These are phyloP conservation scores for Dexiosoma caninum DNA, from an alignment of 2,888 invertebrate genomes.

Conservation along the genomic window DNA sequence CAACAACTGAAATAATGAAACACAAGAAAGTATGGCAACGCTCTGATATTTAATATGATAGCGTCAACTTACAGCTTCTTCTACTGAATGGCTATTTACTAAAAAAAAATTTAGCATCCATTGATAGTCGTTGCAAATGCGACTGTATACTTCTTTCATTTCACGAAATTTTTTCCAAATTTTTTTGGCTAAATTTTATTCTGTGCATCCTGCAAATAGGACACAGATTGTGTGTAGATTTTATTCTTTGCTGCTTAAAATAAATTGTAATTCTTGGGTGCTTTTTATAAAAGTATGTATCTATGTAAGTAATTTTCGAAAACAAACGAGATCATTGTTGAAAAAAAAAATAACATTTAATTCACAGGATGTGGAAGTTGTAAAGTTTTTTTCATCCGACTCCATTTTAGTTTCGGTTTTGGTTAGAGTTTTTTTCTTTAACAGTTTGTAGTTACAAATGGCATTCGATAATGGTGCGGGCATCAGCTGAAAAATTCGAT, in stretches of 20 bases:
- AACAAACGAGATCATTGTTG: constrained; percentile 36
- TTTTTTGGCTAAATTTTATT: constrained; percentile 9
- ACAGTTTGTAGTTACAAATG: constrained; percentile 53
- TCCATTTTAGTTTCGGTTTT: constrained; percentile 8
- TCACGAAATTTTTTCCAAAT: not conserved
- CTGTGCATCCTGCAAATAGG: not conserved
- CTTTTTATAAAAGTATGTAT: constrained; percentile 28
- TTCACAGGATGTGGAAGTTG: constrained; percentile 30
- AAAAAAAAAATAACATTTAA: constrained; percentile 3
- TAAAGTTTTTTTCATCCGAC: not conserved
- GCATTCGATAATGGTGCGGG: constrained; percentile 49
- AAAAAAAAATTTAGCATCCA: not conserved
- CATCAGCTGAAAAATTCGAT: constrained; percentile 63
- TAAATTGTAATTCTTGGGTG: constrained; percentile 54
- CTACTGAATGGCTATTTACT: too few relatives aligned
- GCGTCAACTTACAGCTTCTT: too few relatives aligned
- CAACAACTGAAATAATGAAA: too few relatives aligned
- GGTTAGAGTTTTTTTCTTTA: not conserved
- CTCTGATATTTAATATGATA: too few relatives aligned
- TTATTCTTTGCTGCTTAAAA: constrained; percentile 57
- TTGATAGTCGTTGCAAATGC: not conserved
- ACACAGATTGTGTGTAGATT: constrained; percentile 40
- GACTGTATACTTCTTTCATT: not conserved
- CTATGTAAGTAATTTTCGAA: constrained; percentile 18
- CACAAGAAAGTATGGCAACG: too few relatives aligned